phyloP scores from a whole-genome alignment of 2,888 invertebrate genomes.

The Erebia epiphron region DNA sequence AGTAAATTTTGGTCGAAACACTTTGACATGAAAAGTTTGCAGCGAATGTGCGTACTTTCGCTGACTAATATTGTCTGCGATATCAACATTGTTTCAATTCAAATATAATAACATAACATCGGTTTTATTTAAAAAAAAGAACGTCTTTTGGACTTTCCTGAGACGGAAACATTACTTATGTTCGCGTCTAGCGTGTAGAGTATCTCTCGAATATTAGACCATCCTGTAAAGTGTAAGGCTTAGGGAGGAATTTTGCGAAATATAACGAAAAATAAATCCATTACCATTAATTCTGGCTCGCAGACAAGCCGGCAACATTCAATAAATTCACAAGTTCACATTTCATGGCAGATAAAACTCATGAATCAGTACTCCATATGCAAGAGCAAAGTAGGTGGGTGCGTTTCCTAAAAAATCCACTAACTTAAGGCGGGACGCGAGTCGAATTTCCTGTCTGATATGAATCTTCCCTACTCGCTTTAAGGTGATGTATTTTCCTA shows the following conservation, averaged over 20 bases:
- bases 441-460: constrained; percentile 81
- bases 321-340: constrained; percentile 71
- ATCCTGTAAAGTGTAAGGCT: too few relatives aligned
- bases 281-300: constrained; percentile 61
- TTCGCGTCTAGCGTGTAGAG: too few relatives aligned
- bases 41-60: too few relatives aligned
- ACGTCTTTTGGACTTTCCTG: too few relatives aligned
- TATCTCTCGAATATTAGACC: too few relatives aligned
- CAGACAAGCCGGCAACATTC: constrained; percentile 70
- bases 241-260: neutral
- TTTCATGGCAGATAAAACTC: constrained; percentile 81
- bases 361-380: constrained; percentile 80
- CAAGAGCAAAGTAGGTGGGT: constrained; percentile 68
- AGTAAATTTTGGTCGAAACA: too few relatives aligned
- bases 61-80: too few relatives aligned
- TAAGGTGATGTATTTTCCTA: constrained; percentile 82
- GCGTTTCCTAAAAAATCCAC: constrained; percentile 74
- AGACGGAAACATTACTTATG: too few relatives aligned
- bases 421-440: constrained; percentile 66
- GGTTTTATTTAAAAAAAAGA: too few relatives aligned
- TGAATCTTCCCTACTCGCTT: constrained; percentile 81
- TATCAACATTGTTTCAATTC: too few relatives aligned
- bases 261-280: constrained; percentile 40
- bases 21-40: too few relatives aligned
- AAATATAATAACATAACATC: too few relatives aligned